Conservation (phyloP, 2,113 vertebrate species). For the Ochotona curzoniae region DNA sequence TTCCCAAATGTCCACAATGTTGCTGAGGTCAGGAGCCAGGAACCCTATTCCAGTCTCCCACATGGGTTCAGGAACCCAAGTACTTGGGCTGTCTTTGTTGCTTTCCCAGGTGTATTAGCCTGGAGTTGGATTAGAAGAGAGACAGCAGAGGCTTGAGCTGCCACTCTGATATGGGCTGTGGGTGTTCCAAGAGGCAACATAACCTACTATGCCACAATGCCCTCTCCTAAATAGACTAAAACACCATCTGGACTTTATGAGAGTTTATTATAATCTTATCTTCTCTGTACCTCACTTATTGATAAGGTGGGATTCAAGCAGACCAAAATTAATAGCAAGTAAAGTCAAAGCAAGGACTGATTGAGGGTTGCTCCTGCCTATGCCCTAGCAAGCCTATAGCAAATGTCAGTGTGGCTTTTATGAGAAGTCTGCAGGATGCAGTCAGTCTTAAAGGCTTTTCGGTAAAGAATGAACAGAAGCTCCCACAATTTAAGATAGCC, state of each 20-base stretch:
- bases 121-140: too few species aligned
- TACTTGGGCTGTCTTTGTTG: too few species aligned
- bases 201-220: too few species aligned
- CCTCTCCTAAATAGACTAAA: conserved; percentile 19
- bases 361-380: not conserved
- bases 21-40: too few species aligned
- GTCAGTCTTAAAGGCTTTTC: not conserved
- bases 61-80: too few species aligned
- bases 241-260: not conserved
- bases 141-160: too few species aligned
- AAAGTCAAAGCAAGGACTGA: conserved; percentile 32
- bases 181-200: too few species aligned
- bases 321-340: not conserved
- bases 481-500: not conserved
- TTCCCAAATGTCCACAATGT: too few species aligned
- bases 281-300: not conserved
- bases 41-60: too few species aligned
- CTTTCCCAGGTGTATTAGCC: too few species aligned
- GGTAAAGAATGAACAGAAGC: not conserved
- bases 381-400: not conserved
- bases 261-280: not conserved
- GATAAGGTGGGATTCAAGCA: not conserved
- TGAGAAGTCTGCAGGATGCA: not conserved
- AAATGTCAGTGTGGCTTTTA: not conserved
- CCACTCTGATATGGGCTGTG: too few species aligned